These are phyloP conservation scores for Limosa lapponica DNA, from an alignment of 2,797 vertebrate genomes.

Conservation along the genomic window DNA sequence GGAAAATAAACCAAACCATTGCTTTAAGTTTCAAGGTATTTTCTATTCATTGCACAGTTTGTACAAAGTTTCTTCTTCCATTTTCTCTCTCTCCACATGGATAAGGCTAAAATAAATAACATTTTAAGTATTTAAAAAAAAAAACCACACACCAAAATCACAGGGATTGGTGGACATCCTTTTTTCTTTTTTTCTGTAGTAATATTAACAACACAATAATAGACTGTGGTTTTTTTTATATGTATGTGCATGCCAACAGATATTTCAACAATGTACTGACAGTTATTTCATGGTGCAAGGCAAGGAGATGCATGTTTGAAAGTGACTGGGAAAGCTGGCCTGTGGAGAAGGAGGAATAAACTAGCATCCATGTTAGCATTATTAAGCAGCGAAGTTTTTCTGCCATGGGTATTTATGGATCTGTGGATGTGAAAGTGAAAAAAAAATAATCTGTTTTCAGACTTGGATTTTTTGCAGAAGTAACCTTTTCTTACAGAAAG, in stretches of 20 bases:
- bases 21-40: neutral
- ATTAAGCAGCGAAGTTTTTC: neutral
- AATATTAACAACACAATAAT: neutral
- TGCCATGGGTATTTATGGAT: neutral
- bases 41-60: neutral
- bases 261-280: neutral
- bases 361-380: neutral
- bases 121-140: too few relatives aligned
- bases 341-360: neutral
- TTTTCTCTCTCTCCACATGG: neutral
- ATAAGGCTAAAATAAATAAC: neutral
- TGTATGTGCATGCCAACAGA: neutral
- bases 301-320: neutral
- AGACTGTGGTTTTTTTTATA: neutral
- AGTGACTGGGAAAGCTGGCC: neutral
- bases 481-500: neutral
- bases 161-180: neutral
- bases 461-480: neutral
- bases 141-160: neutral
- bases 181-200: neutral
- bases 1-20: neutral
- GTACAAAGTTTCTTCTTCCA: neutral
- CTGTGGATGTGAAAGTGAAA: neutral
- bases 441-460: neutral
- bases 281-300: neutral